phyloP scores from a whole-genome alignment of 37 sponge, comb jelly and placozoan genomes.

The Petrosia ficiformis region DNA sequence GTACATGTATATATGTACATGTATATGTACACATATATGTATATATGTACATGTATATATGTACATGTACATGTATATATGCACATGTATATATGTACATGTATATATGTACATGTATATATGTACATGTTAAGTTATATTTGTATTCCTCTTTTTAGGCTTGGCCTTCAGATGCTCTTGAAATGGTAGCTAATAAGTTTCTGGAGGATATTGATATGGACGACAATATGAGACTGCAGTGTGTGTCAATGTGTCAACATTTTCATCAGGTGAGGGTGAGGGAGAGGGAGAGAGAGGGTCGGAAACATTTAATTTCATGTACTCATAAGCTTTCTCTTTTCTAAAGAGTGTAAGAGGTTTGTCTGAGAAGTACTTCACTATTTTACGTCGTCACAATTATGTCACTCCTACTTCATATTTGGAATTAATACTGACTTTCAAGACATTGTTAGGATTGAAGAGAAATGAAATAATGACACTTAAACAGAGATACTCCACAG shows the following conservation, averaged over 20 bases:
- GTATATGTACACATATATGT: too few species aligned
- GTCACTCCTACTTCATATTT: constrained; percentile 98
- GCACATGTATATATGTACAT: too few species aligned
- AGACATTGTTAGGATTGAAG: constrained; percentile 70
- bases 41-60: too few species aligned
- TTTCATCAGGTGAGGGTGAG: constrained; percentile 84
- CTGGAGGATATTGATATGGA: constrained; percentile 93
- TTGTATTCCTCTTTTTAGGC: constrained; percentile 33
- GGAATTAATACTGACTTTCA: constrained; percentile 96
- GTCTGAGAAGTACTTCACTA: constrained; percentile 67
- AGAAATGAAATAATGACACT: constrained; percentile 71
- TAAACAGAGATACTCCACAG: constrained; percentile 81
- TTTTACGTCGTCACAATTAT: constrained; percentile 93
- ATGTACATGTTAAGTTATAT: too few species aligned
- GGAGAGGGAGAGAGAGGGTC: constrained; percentile 42
- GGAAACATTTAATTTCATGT: constrained; percentile 14
- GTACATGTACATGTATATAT: too few species aligned
- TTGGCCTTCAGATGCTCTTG: constrained; percentile 98
- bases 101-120: constrained; percentile 12
- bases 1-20: too few species aligned
- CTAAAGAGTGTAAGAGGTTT: constrained; percentile 22
- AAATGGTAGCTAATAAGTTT: constrained; percentile 99
- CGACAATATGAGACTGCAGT: constrained; percentile 56
- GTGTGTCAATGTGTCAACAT: constrained; percentile 94
- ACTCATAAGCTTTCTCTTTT: background rate